Percentiles rank a stretch among this genome's conserved stretches.
Conservation (phyloP, 2,797 vertebrate genomes). For the Chiloscyllium punctatum region DNA sequence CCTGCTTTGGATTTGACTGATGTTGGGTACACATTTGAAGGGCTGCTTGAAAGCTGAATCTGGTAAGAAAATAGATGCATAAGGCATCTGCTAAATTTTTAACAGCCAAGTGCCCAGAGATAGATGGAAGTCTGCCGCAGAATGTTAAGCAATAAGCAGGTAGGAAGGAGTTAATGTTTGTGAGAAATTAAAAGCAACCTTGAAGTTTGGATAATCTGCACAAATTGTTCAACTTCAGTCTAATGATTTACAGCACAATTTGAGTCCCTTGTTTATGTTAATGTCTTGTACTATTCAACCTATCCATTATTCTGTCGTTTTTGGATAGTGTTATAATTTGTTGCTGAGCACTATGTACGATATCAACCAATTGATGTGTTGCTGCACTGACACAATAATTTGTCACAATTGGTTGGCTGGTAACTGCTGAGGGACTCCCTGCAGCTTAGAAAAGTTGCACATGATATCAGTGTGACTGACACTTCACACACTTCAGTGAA, state of each 20-base stretch:
- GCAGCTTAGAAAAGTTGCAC: not conserved
- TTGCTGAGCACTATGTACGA: not conserved
- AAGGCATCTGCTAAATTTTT: not conserved
- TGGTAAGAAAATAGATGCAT: not conserved
- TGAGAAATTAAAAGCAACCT: not conserved
- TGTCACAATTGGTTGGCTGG: not conserved
- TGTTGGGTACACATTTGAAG: not conserved
- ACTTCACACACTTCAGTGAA: not conserved
- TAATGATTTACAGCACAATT: not conserved
- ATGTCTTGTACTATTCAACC: not conserved
- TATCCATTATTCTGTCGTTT: not conserved
- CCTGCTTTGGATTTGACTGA: not conserved
- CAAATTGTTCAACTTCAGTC: not conserved
- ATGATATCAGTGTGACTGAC: not conserved
- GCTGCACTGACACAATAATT: not conserved
- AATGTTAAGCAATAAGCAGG: not conserved
- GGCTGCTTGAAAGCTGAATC: not conserved
- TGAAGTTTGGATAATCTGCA: slow-evolving; percentile 21
- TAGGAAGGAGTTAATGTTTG: not conserved
- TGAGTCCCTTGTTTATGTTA: slow-evolving; percentile 17
- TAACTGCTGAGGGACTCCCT: not conserved
- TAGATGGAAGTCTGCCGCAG: not conserved
- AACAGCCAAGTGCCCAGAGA: too few species aligned
- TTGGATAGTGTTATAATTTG: not conserved
- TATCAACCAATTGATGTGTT: not conserved